phyloP scores from a whole-genome alignment of 2,113 vertebrate species.

The Erythrocebus patas region DNA sequence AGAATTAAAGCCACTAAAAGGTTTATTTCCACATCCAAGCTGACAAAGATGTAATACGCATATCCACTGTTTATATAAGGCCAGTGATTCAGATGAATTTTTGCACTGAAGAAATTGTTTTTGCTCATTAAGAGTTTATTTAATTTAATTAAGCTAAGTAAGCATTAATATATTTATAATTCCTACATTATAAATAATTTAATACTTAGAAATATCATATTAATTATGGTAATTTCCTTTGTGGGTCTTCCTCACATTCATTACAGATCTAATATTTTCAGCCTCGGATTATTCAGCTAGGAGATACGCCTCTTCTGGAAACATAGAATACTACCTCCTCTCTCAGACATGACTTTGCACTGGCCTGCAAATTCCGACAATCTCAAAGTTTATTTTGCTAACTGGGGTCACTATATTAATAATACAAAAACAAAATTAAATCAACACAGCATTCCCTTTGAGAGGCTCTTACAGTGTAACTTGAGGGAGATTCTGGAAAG shows the following conservation, averaged over 20 bases:
- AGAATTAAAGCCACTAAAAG: neutral
- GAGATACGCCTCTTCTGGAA: neutral
- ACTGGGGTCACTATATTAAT: neutral
- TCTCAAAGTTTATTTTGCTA: neutral
- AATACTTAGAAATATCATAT: neutral
- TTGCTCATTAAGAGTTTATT: conserved; percentile 30
- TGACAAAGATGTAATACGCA: neutral
- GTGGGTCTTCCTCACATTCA: neutral
- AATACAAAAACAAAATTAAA: neutral
- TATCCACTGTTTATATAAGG: neutral
- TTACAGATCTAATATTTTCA: neutral
- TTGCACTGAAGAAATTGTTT: neutral
- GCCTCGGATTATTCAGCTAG: neutral
- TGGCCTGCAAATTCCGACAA: neutral
- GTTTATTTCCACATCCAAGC: neutral
- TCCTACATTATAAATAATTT: conserved; percentile 16
- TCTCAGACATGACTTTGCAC: neutral
- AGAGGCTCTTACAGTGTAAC: neutral
- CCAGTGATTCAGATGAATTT: neutral
- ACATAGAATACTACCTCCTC: neutral
- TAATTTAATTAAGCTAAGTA: conserved; percentile 48
- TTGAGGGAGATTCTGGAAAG: neutral
- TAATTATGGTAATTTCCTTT: conserved; percentile 32
- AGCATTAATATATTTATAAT: conserved; percentile 62
- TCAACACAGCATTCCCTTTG: neutral